Base-by-base conservation (phyloP, 2,797 vertebrate species). In the Siniperca undulata region DNA sequence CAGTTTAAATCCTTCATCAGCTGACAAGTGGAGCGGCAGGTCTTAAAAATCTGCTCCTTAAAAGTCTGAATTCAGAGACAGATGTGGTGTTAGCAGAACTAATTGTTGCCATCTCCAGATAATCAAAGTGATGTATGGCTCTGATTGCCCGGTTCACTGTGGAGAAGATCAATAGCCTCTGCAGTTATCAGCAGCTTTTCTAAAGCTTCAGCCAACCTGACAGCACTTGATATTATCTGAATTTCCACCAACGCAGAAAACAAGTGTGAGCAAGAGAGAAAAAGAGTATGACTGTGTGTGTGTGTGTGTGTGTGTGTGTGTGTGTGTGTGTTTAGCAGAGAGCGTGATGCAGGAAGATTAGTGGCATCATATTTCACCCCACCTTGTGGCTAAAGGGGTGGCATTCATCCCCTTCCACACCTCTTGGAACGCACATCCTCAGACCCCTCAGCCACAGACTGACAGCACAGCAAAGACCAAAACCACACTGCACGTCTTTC, bases 351-450 rank as follows among this genome's bases (percentile, higher is more conserved):
- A 65, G 67, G 6, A 46, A 83, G 74, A 80, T 82, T 46, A 60
- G 72, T 62, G 53, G 55, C 2, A 48, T 36, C 22, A 71, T 14
- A 62, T 83, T 88, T 88, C 56, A 46, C 2, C 78, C 38, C 93
- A 98, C 98, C 97, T 98, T 98, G 89, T 97, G 97, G 74, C 97
- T 98, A 81, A 95, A 95, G 0, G 98, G 98, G 86, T 98, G 97
- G 77, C 98, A 99, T 77, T 97, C 95, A 0, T 98, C 97, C 52
- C 97, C 97, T 74, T 96, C 96, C 38, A 80, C 91, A 0, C 98
- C 98, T 87, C 96, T 92, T 0, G 97, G 97, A 22, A 96, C 95
- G 74, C 98, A 99, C 96, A 98, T 95, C 50, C 97, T 94, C 86
- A 98, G 94, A 30, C 97, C 97, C 19, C 96, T 94, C 59, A 99